Percentiles rank a stretch among this genome's conserved stretches.
phyloP scores from a whole-genome alignment of 1,140 invertebrate genomes.

The Drosophila lacteicornis region DNA sequence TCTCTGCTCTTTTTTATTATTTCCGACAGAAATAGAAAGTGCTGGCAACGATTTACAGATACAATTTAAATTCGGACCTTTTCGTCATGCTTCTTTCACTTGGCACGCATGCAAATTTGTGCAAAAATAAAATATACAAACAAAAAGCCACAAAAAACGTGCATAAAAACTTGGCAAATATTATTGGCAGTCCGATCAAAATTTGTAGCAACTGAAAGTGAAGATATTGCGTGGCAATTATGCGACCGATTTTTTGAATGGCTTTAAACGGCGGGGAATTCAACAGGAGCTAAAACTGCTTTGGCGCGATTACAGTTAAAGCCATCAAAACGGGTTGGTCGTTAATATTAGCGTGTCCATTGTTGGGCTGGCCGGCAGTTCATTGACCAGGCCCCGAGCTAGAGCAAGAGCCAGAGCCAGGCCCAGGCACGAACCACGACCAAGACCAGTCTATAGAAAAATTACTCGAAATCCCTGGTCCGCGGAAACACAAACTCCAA shows the following conservation, averaged over 20 bases:
- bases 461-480: conserved; percentile 26
- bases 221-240: conserved; percentile 64
- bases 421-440: conserved; percentile 37
- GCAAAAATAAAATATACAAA: conserved; percentile 9
- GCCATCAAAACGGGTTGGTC: conserved; percentile 47
- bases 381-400: conserved; percentile 56
- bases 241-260: conserved; percentile 46
- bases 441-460: conserved; percentile 38
- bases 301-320: conserved; percentile 33
- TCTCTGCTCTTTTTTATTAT: not conserved
- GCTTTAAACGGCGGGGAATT: conserved; percentile 29
- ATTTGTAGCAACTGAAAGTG: conserved; percentile 49
- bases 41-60: conserved; percentile 37
- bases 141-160: conserved; percentile 10
- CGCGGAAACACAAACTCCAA: conserved; percentile 14
- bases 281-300: conserved; percentile 23
- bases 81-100: conserved; percentile 56
- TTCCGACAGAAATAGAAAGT: conserved; percentile 71
- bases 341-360: conserved; percentile 66
- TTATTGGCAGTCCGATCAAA: conserved; percentile 20
- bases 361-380: conserved; percentile 49
- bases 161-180: conserved; percentile 53
- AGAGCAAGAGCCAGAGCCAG: conserved; percentile 22
- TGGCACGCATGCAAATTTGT: conserved; percentile 64
- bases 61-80: conserved; percentile 48